Evolutionary conservation across 2,113 vertebrate genomes (phyloP).

Genomic region (Trichechus manatus): DNA sequence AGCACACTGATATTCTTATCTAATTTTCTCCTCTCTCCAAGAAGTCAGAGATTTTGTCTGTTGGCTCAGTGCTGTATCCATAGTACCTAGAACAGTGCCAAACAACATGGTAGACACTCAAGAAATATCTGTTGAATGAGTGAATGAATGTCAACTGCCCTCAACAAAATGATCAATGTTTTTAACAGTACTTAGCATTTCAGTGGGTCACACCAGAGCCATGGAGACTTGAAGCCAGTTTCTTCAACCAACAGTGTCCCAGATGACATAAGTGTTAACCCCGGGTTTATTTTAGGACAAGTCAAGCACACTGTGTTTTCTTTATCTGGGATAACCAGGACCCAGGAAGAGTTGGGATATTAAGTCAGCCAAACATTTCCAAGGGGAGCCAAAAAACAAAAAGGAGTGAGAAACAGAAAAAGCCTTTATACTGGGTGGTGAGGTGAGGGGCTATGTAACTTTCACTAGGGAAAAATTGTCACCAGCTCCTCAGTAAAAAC

Average conservation of each 20-base stretch:
- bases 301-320: neutral
- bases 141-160: neutral
- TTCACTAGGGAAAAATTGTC: neutral
- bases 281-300: neutral
- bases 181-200: neutral
- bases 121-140: neutral
- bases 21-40: neutral
- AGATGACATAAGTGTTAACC: neutral
- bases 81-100: neutral
- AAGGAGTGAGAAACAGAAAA: neutral
- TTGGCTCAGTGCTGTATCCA: neutral
- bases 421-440: neutral
- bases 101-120: neutral
- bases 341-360: neutral
- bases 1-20: neutral
- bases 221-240: neutral
- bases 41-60: neutral
- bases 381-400: neutral
- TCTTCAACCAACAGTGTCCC: neutral
- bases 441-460: neutral
- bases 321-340: neutral
- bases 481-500: neutral
- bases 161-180: neutral
- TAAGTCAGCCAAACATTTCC: neutral
- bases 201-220: neutral